phyloP scores from a whole-genome alignment of 2,797 vertebrate species.

The Argentina silus region DNA sequence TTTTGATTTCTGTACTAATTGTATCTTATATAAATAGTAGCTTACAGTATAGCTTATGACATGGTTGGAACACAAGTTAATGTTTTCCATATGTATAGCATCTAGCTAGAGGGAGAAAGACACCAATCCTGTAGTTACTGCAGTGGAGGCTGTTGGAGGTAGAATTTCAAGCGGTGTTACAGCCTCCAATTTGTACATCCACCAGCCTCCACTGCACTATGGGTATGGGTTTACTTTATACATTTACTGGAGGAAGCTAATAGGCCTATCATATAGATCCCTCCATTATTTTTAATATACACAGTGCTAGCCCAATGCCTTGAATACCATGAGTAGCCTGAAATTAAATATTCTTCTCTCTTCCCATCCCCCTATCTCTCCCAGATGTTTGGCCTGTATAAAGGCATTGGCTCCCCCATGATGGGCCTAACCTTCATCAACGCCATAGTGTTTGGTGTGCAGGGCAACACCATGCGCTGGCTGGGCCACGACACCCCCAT shows the following conservation, averaged over 20 bases:
- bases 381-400: slow-evolving; percentile 91
- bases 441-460: slow-evolving; percentile 95
- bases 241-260: no score
- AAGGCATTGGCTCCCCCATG: slow-evolving; percentile 97
- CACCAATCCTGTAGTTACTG: no score
- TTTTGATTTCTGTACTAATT: neutral
- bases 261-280: neutral
- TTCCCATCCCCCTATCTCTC: neutral
- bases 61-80: neutral
- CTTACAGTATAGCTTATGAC: slow-evolving; percentile 15
- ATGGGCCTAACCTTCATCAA: slow-evolving; percentile 99
- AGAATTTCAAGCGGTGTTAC: no score
- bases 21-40: slow-evolving; percentile 22
- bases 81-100: neutral
- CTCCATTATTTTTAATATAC: neutral
- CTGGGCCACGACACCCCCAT: slow-evolving; percentile 87
- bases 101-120: no score
- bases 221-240: no score
- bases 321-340: neutral
- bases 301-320: neutral
- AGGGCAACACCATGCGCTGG: slow-evolving; percentile 88
- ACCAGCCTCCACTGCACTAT: no score
- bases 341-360: neutral
- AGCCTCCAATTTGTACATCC: no score
- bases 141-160: no score